A percentile compares a stretch with the other conserved stretches of the same genome.
phyloP scores from a whole-genome alignment of 2,888 invertebrate genomes.

The Sthenelais limicola region DNA sequence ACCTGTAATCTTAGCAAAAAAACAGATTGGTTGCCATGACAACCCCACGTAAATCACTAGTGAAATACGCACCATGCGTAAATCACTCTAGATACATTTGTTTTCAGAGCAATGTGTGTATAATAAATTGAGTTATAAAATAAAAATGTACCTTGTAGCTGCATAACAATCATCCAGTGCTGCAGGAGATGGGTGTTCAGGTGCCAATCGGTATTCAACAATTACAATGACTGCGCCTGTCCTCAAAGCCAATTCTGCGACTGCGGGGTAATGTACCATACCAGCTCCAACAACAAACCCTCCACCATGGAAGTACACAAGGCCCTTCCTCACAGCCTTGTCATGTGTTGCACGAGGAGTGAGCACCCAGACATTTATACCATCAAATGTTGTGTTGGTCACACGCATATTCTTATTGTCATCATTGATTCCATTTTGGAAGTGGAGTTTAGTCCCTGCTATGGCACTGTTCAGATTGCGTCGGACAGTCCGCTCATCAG shows the following conservation, averaged over 20 bases:
- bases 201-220: constrained; percentile 12
- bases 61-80: too few species aligned
- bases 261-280: background rate
- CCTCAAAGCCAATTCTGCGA: background rate
- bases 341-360: background rate
- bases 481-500: too few species aligned
- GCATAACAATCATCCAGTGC: constrained; percentile 6
- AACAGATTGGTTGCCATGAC: too few species aligned
- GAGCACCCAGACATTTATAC: constrained; percentile 13
- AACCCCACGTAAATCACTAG: too few species aligned
- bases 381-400: background rate
- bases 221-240: background rate
- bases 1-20: too few species aligned
- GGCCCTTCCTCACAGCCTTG: background rate
- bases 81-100: too few species aligned
- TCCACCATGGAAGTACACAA: constrained; percentile 39
- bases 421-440: too few species aligned
- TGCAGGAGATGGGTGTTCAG: constrained; percentile 16
- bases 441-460: too few species aligned
- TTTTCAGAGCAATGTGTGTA: too few species aligned
- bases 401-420: too few species aligned
- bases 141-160: constrained; percentile 3
- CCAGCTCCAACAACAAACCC: background rate
- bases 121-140: too few species aligned
- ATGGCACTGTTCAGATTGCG: too few species aligned